phyloP scores from a whole-genome alignment of 1,140 invertebrate genomes.

The Hetaerina americana region DNA sequence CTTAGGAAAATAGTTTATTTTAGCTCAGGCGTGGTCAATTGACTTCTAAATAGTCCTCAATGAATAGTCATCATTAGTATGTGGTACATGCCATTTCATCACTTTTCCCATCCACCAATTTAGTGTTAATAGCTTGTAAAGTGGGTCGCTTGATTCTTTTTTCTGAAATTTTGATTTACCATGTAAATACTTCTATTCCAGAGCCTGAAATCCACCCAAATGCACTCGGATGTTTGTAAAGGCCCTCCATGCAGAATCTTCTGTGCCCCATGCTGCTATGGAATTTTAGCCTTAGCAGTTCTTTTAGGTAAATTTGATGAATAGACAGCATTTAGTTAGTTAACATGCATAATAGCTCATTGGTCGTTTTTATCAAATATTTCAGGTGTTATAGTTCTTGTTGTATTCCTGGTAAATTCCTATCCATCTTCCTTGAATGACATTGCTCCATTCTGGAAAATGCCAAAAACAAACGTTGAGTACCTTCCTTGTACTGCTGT shows the following conservation, averaged over 20 bases:
- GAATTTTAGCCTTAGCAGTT: constrained; percentile 38
- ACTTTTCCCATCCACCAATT: too few species aligned
- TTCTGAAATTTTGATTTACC: too few species aligned
- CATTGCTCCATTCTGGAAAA: constrained; percentile 37
- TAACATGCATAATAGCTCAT: neutral
- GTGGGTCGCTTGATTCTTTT: too few species aligned
- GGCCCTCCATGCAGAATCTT: constrained; percentile 38
- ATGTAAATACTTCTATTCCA: neutral
- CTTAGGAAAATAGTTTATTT: too few species aligned
- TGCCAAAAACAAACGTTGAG: constrained; percentile 27
- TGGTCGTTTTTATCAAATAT: constrained; percentile 12
- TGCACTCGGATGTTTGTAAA: constrained; percentile 26
- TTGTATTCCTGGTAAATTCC: constrained; percentile 49
- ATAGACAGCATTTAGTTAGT: neutral
- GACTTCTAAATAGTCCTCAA: too few species aligned
- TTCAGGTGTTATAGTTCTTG: constrained; percentile 42
- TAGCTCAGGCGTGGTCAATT: too few species aligned
- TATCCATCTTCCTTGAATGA: constrained; percentile 45
- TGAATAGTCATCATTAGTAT: too few species aligned
- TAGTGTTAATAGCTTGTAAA: too few species aligned
- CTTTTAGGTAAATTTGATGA: constrained; percentile 29
- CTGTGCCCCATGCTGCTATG: constrained; percentile 46
- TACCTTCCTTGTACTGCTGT: constrained; percentile 51
- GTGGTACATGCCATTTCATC: too few species aligned
- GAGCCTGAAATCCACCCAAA: neutral